Conservation (phyloP, 2,113 vertebrate genomes). For the Spilogale gracilis region DNA sequence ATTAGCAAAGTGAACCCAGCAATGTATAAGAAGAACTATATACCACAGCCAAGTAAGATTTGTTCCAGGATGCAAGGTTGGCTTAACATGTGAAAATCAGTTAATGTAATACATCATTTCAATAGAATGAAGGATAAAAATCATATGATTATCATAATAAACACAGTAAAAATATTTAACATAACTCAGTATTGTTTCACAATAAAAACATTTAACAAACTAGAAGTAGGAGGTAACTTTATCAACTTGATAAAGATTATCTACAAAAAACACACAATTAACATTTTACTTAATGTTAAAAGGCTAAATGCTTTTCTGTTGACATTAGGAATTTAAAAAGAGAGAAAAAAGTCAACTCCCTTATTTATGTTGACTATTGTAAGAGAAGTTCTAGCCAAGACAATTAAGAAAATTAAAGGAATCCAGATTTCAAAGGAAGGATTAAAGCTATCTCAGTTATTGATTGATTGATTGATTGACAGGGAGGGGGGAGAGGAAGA, state of each 20-base stretch:
- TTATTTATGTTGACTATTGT: background rate
- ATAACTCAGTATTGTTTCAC: background rate
- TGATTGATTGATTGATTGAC: background rate
- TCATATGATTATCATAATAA: background rate
- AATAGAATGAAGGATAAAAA: background rate
- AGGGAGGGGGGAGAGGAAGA: background rate
- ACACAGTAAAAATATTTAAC: background rate
- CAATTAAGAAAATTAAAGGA: background rate
- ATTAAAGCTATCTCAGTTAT: background rate
- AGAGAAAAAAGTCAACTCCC: background rate
- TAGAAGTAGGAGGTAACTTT: background rate
- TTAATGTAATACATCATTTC: background rate
- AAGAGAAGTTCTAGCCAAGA: background rate
- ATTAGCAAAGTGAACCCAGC: background rate
- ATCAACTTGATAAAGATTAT: background rate
- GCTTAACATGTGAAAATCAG: background rate
- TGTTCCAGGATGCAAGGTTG: background rate
- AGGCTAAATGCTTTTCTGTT: background rate
- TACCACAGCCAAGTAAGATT: background rate
- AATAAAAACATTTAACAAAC: background rate
- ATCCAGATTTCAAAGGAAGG: background rate
- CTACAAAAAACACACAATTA: background rate
- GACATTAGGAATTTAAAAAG: background rate
- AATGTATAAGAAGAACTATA: background rate
- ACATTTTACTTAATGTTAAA: background rate